Base-by-base conservation (phyloP, 1,140 invertebrate genomes). In the Trichonephila clavata region DNA sequence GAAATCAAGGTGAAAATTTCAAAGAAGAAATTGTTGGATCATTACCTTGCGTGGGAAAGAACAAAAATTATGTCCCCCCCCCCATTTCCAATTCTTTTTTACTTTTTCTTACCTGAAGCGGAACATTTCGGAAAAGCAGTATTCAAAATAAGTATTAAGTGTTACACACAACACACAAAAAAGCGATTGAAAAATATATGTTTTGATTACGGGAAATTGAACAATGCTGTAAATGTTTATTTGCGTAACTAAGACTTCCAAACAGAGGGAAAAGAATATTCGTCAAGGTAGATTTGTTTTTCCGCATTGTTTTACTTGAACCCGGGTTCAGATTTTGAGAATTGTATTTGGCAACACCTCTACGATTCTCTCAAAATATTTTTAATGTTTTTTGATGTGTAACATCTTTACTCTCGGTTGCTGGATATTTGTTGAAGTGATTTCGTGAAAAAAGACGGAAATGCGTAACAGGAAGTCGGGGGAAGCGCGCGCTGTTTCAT, bases 21-120 rank as follows among this genome's bases (percentile, higher is more conserved):
- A 32, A 3, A 24, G 65, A 13, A 50, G 50, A 13, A 50, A 63
- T 63, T 63, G 27, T 77, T 77, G 71, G 24, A 77, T 77, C 71
- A 77, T 39, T 77, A 32, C 71, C 32, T 77, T 20, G 18, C 71
- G 71, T 77, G 71, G 27, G 71, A 77, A 77, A 27, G 68, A 71
- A 50, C 2, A 50, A 50, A 13, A 50, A 50, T 50, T 27, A n/a
- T n/a, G n/a, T n/a, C n/a, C n/a, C n/a, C n/a, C 71, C 18, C 2
- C 27, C 13, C 60, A 18, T 77, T 77, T 77, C 32, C 27, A 77
- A 77, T 13, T 77, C 18, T 50, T 50, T 50, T 39, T 39, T 39
- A 39, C 32, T 39, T 39, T 39, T 50, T 50, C 10, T 39, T 14
- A 32, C 32, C 32, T 39, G 27, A 77, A 77, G 71, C 71, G 71